phyloP scores from a whole-genome alignment of 2,888 invertebrate species.

The Coleophora deauratella region DNA sequence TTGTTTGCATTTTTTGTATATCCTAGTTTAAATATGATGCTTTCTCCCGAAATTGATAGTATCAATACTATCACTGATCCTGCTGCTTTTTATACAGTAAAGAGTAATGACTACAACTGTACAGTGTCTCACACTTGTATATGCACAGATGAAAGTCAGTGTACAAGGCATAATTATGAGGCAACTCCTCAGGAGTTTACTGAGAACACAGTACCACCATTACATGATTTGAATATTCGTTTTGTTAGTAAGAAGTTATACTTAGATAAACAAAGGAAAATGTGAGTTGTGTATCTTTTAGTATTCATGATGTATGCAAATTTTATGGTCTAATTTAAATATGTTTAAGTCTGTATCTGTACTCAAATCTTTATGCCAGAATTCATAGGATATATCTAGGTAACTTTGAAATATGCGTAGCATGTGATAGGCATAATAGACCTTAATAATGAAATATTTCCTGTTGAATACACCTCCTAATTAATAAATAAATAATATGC shows the following conservation, averaged over 20 bases:
- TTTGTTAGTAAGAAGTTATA: conserved; percentile 76
- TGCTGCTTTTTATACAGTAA: too few species aligned
- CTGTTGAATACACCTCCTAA: too few species aligned
- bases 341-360: background rate
- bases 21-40: conserved; percentile 84
- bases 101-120: too few species aligned
- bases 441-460: too few species aligned
- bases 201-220: conserved; percentile 71
- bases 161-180: conserved; percentile 54
- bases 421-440: too few species aligned
- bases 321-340: conserved; percentile 4
- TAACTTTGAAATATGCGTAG: too few species aligned
- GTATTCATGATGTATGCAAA: background rate
- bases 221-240: conserved; percentile 79
- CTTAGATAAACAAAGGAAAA: conserved; percentile 27
- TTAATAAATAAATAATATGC: too few species aligned
- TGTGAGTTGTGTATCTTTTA: background rate
- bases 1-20: conserved; percentile 88
- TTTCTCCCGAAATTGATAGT: conserved; percentile 80
- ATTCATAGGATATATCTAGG: too few species aligned
- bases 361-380: too few species aligned
- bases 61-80: conserved; percentile 77
- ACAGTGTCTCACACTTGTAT: conserved; percentile 42
- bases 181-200: conserved; percentile 38
- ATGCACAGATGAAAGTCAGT: conserved; percentile 60